Evolutionary conservation across 2,888 invertebrate genomes (phyloP), one percentile per base, ranked within the genome.

Genomic region (Bibio marci): DNA sequence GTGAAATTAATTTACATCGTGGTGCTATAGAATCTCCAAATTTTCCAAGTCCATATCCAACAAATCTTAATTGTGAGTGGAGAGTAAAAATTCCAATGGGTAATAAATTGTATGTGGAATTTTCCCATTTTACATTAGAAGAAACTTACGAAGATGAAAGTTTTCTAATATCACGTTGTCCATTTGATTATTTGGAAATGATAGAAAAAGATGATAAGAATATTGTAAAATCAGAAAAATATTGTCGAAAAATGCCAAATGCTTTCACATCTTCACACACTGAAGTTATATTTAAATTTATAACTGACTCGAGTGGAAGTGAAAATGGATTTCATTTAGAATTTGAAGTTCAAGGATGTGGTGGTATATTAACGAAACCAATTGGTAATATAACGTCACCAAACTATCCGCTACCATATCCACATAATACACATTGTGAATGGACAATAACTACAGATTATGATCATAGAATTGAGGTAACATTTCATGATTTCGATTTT

Each of bases 11-110:
- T 3, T 30, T 17, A 15, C 43, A 46, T 17, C 63, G 69, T 46
- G 88, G 88, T 12, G 71, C 79, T 8, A 81, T 92, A 41, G 91
- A 91, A 58, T 87, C 86, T 50, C 81, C 85, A 0, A 83, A 83
- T 53, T 91, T 75, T 55, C 91, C 87, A 1, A 55, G 71, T 46
- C 53, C 62, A 12, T 77, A 80, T 56, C 71, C 75, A 1, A 56
- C 65, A 31, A 58, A 64, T 35, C 53, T 69, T 18, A 71, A 83
- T 53, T 92, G 92, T 55, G 63, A 69, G 4, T 92, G 86, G 86
- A 71, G 59, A 11, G 74, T 86, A 27, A 69, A 70, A 25, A 85
- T 80, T 2, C 73, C 85, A 0, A 57, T 55, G 39, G 87, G 88
- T 3, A 91, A 87, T 59, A 76, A 64, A 50, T 69, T 94, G 30